phyloP scores from a whole-genome alignment of 1,140 invertebrate genomes.

The Lepeophtheirus salmonis region DNA sequence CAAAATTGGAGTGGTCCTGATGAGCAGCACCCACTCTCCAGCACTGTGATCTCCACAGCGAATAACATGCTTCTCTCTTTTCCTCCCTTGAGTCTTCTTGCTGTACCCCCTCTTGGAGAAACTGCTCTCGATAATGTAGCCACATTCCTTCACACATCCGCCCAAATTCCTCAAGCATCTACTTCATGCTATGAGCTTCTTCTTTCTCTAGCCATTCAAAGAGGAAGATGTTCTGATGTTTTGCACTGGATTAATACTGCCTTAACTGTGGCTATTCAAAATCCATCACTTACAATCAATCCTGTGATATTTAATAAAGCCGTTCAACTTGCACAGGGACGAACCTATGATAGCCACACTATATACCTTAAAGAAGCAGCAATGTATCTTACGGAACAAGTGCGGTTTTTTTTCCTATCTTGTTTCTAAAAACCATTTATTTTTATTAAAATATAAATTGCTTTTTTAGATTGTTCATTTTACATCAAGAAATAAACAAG shows the following conservation, averaged over 20 bases:
- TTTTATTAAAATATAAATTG: not conserved
- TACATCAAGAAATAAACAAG: not conserved
- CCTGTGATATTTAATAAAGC: not conserved
- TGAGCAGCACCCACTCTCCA: not conserved
- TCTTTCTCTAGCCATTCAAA: not conserved
- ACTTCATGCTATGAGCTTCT: not conserved
- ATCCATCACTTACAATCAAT: too few species aligned
- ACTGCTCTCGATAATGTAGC: not conserved
- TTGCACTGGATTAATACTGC: not conserved
- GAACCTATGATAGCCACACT: not conserved
- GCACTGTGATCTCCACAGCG: not conserved
- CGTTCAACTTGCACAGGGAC: not conserved
- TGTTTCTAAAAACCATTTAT: too few species aligned
- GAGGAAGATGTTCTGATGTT: not conserved
- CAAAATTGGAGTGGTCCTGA: not conserved
- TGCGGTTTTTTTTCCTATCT: too few species aligned
- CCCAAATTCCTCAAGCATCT: not conserved
- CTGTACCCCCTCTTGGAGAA: not conserved
- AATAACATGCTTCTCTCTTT: not conserved
- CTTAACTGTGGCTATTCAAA: too few species aligned
- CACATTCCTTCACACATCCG: not conserved
- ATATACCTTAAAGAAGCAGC: not conserved
- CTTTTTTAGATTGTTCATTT: not conserved
- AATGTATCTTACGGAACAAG: not conserved
- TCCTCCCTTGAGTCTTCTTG: not conserved